Percentiles rank a stretch among this genome's conserved stretches.
Evolutionary conservation across 2,797 vertebrate species (phyloP).

Genomic region (Enteromius trimaculatus): DNA sequence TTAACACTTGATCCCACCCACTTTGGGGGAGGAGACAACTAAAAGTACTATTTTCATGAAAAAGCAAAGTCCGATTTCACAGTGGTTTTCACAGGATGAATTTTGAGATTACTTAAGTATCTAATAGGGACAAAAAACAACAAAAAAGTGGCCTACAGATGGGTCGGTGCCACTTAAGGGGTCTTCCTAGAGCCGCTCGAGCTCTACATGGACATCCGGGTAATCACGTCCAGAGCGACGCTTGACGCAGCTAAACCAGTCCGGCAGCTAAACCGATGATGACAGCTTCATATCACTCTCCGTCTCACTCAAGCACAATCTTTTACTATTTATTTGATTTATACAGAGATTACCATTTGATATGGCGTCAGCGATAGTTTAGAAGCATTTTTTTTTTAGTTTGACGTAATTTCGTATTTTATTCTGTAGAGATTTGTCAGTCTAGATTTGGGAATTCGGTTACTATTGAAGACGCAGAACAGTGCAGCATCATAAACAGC

Average conservation of each 20-base stretch:
- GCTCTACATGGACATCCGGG: not conserved
- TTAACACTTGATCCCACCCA: too few species aligned
- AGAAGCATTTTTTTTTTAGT: not conserved
- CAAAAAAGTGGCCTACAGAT: not conserved
- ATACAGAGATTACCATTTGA: slow-evolving; percentile 26
- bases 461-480: not conserved
- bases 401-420: not conserved
- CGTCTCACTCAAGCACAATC: slow-evolving; percentile 21
- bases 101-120: not conserved
- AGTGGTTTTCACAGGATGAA: not conserved
- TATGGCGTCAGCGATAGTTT: slow-evolving; percentile 6
- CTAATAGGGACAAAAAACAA: too few species aligned
- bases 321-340: slow-evolving; percentile 18
- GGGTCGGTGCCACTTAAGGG: not conserved
- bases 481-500: not conserved
- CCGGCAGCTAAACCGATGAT: not conserved
- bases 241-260: not conserved
- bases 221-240: not conserved
- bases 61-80: too few species aligned
- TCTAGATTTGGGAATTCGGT: slow-evolving; percentile 7
- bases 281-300: slow-evolving; percentile 5
- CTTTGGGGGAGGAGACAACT: too few species aligned
- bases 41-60: too few species aligned
- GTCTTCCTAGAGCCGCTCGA: not conserved
- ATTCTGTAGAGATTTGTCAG: not conserved